Evolutionary conservation across 2,113 vertebrate genomes (phyloP).

Genomic region (Turdus rufiventris): DNA sequence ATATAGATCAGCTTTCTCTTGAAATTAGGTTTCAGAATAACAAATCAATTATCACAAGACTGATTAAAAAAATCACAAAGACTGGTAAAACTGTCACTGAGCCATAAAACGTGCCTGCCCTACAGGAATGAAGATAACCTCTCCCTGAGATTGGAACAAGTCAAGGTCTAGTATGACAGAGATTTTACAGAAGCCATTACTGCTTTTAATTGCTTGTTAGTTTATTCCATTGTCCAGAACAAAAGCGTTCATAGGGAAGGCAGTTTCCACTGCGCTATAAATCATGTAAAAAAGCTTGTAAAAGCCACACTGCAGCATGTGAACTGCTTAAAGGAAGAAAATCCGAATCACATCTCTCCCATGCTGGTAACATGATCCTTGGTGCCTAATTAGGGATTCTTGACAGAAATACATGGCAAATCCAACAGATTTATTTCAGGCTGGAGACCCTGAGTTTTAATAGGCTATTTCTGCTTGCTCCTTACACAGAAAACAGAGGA

Average conservation of each 20-base stretch:
- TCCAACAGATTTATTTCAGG: neutral
- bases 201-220: neutral
- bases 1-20: neutral
- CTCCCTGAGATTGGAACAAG: neutral
- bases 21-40: neutral
- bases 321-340: neutral
- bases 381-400: neutral
- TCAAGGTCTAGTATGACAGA: neutral
- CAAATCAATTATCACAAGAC: neutral
- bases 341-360: neutral
- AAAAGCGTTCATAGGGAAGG: neutral
- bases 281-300: neutral
- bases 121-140: neutral
- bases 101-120: neutral
- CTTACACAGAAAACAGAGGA: neutral
- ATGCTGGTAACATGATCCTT: neutral
- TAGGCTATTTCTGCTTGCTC: neutral
- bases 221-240: neutral
- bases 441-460: neutral
- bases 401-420: neutral
- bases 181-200: neutral
- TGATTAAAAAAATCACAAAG: neutral
- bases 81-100: neutral
- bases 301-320: neutral
- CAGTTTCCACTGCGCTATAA: neutral